Conservation (phyloP, 2,888 invertebrate genomes). For the Temnothorax rugatulus region DNA sequence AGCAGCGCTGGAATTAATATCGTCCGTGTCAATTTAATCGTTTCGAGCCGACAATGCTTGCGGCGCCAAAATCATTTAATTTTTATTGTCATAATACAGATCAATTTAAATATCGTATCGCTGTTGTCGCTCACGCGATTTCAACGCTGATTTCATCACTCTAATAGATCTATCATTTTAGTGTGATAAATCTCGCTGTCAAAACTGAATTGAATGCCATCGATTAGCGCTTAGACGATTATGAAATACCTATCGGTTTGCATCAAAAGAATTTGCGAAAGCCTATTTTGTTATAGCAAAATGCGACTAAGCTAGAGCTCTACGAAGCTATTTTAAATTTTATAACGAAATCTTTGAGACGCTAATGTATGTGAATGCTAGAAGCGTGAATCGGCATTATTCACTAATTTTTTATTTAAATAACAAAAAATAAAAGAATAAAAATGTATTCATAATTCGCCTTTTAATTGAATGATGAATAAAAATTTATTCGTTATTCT, state of each 20-base stretch:
- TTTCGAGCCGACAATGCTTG: constrained; percentile 11
- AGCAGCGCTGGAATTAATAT: constrained; percentile 21
- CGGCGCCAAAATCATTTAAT: constrained; percentile 44
- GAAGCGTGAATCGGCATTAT: too few relatives aligned
- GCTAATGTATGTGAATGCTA: background rate
- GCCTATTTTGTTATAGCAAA: background rate
- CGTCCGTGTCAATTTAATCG: constrained; percentile 21
- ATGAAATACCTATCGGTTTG: background rate
- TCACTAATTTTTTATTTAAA: too few relatives aligned
- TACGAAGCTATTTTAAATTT: too few relatives aligned
- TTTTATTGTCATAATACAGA: constrained; percentile 9
- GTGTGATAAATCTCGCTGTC: background rate
- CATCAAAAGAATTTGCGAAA: background rate
- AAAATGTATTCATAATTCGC: too few relatives aligned
- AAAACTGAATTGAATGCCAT: background rate
- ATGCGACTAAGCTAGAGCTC: too few relatives aligned
- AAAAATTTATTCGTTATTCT: too few relatives aligned
- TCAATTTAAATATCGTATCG: constrained; percentile 23
- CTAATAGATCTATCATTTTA: background rate
- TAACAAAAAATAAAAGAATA: too few relatives aligned
- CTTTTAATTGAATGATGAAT: too few relatives aligned
- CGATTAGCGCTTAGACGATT: background rate
- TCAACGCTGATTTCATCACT: background rate
- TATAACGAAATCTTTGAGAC: background rate
- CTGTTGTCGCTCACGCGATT: background rate